Conservation (phyloP, 1,140 invertebrate genomes). For the Eriocheir sinensis region DNA sequence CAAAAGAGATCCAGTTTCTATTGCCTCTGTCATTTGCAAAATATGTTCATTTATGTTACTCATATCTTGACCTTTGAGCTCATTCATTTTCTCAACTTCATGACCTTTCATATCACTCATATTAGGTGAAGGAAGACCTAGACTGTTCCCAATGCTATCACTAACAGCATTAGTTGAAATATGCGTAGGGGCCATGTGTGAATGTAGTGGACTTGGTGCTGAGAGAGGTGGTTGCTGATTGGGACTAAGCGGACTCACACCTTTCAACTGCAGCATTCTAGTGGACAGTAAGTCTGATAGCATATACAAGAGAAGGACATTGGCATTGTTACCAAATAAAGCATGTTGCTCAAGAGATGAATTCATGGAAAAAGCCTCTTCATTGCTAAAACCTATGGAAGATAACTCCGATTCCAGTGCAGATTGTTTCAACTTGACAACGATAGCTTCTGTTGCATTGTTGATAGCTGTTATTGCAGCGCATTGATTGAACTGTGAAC, state of each 20-base stretch:
- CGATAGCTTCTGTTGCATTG: constrained; percentile 76
- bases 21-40: constrained; percentile 76
- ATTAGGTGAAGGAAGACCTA: constrained; percentile 57
- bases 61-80: constrained; percentile 70
- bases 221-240: constrained; percentile 61
- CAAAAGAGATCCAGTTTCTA: constrained; percentile 72
- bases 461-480: constrained; percentile 73
- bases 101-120: constrained; percentile 62
- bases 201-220: constrained; percentile 41
- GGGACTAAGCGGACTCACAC: constrained; percentile 63
- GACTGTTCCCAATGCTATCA: constrained; percentile 40
- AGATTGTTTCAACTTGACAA: constrained; percentile 74
- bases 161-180: constrained; percentile 39
- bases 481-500: constrained; percentile 70
- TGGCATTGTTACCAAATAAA: constrained; percentile 75
- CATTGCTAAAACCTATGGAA: constrained; percentile 69
- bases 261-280: constrained; percentile 64
- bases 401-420: constrained; percentile 61
- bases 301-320: constrained; percentile 77
- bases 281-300: constrained; percentile 74
- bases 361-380: constrained; percentile 74
- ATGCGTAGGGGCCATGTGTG: constrained; percentile 45
- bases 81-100: constrained; percentile 61
- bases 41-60: constrained; percentile 68
- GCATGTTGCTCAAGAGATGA: constrained; percentile 76